Evolutionary conservation across 2,888 invertebrate genomes (phyloP).

Genomic region (Drosophila falleni): DNA sequence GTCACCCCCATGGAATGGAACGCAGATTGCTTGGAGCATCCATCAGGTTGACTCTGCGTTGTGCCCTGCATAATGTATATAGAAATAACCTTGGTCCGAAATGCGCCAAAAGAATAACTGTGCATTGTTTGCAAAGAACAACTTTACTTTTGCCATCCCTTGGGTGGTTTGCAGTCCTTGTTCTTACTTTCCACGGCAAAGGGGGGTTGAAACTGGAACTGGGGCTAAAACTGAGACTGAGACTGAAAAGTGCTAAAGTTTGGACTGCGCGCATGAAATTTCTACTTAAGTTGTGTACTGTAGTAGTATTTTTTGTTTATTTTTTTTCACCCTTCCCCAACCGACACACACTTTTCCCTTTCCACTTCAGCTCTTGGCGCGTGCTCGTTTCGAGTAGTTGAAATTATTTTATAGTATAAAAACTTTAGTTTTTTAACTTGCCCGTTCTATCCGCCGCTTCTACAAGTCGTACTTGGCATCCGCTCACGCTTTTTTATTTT

Average conservation of each 20-base stretch:
- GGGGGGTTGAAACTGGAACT: not conserved
- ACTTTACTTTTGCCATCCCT: conserved; percentile 64
- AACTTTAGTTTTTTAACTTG: conserved; percentile 79
- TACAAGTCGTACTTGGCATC: conserved; percentile 43
- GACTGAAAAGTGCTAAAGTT: conserved; percentile 73
- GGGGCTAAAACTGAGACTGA: not conserved
- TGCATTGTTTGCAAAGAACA: conserved; percentile 76
- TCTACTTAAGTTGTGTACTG: conserved; percentile 70
- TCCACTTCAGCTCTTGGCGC: conserved; percentile 54
- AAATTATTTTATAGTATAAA: conserved; percentile 81
- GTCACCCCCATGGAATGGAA: conserved; percentile 33
- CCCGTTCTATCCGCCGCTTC: conserved; percentile 26
- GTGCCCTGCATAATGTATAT: conserved; percentile 67
- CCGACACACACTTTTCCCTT: conserved; percentile 2
- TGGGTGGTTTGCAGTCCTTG: conserved; percentile 40
- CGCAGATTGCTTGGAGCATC: conserved; percentile 52
- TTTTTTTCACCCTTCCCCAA: conserved; percentile 8
- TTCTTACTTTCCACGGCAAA: conserved; percentile 6
- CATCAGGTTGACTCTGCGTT: conserved; percentile 37
- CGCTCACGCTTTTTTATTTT: conserved; percentile 42
- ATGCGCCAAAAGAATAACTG: conserved; percentile 74
- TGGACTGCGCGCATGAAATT: conserved; percentile 75
- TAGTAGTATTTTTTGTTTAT: conserved; percentile 32
- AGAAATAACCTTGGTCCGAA: conserved; percentile 76
- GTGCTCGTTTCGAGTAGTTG: conserved; percentile 78